phyloP scores from a whole-genome alignment of 64 coral and sea anemone species.

The Astreopora myriophthalma region DNA sequence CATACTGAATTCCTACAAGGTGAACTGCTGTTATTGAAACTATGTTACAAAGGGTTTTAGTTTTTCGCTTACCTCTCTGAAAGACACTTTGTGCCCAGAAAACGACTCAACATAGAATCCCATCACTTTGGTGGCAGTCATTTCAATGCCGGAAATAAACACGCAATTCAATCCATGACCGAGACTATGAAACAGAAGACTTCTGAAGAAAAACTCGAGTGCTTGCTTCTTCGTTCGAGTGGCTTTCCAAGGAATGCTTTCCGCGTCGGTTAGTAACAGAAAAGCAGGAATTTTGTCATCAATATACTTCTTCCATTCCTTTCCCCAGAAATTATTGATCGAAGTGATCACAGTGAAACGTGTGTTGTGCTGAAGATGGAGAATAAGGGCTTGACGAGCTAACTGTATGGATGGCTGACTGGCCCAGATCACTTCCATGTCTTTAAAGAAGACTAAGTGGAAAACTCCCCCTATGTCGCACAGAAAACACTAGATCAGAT shows the following conservation, averaged over 20 bases:
- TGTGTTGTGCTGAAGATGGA: constrained; percentile 71
- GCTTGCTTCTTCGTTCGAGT: background rate
- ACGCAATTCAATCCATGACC: constrained; percentile 71
- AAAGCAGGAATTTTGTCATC: constrained; percentile 59
- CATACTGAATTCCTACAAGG: background rate
- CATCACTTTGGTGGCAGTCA: constrained; percentile 47
- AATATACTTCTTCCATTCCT: constrained; percentile 57
- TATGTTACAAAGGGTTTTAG: background rate
- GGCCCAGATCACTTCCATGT: constrained; percentile 77
- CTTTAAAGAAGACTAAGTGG: constrained; percentile 78
- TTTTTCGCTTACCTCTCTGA: constrained; percentile 10
- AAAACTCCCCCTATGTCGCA: constrained; percentile 58
- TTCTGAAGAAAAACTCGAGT: constrained; percentile 33
- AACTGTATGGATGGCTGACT: constrained; percentile 12
- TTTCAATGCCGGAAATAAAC: constrained; percentile 68
- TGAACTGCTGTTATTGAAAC: background rate
- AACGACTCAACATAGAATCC: constrained; percentile 49
- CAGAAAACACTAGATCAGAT: too few species aligned
- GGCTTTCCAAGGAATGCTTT: background rate
- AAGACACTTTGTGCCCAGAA: background rate
- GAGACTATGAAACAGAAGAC: constrained; percentile 41
- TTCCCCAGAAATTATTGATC: constrained; percentile 52
- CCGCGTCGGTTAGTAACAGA: constrained; percentile 62
- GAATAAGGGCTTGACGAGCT: constrained; percentile 68
- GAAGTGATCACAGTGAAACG: constrained; percentile 36